Conservation (phyloP, 2,888 invertebrate species). For the Eupithecia vulgata region DNA sequence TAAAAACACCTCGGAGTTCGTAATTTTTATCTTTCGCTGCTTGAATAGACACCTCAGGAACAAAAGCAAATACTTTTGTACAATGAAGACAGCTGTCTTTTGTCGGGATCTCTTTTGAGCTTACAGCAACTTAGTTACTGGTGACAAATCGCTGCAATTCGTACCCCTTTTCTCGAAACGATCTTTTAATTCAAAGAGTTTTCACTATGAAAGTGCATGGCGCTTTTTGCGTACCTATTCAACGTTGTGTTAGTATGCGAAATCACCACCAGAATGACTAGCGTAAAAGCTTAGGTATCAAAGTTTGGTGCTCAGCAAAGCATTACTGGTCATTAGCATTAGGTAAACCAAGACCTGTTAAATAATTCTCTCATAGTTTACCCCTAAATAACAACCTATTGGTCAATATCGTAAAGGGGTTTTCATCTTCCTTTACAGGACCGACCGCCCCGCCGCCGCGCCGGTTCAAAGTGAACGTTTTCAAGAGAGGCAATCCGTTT, state of each 20-base stretch:
- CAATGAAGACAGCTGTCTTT: slow-evolving; percentile 62
- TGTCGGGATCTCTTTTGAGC: slow-evolving; percentile 47
- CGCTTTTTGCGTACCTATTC: neutral
- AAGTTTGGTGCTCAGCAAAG: neutral
- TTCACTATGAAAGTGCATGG: neutral
- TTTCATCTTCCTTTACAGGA: slow-evolving; percentile 5
- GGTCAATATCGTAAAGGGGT: slow-evolving; percentile 13
- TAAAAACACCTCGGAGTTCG: slow-evolving; percentile 76
- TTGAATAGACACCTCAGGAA: slow-evolving; percentile 67
- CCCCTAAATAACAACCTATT: slow-evolving; percentile 6
- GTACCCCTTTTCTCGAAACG: slow-evolving; percentile 20
- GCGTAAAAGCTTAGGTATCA: neutral
- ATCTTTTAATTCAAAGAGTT: slow-evolving; percentile 7
- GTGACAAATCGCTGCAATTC: slow-evolving; percentile 44
- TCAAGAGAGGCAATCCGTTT: slow-evolving; percentile 26
- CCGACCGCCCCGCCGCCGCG: neutral
- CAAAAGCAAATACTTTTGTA: slow-evolving; percentile 70
- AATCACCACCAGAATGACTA: neutral
- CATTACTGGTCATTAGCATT: neutral
- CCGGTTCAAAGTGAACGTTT: slow-evolving; percentile 22
- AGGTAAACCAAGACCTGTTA: neutral
- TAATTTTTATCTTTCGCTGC: slow-evolving; percentile 79
- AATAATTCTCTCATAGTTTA: slow-evolving; percentile 9
- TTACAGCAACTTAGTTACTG: slow-evolving; percentile 45
- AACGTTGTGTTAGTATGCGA: neutral